Conservation (phyloP, 64 coral and sea anemone genomes). For the Actinia equina region DNA sequence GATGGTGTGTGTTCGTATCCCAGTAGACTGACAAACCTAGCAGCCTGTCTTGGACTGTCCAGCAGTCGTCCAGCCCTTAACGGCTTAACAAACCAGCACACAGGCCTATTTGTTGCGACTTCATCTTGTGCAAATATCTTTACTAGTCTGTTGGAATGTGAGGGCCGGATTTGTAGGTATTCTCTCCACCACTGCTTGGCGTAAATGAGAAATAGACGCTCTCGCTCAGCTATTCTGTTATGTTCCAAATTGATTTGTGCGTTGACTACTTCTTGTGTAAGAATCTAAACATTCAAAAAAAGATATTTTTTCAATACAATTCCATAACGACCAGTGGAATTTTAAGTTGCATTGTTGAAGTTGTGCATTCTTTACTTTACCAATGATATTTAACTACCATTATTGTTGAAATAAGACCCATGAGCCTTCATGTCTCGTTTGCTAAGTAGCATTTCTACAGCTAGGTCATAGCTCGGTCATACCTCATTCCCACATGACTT, state of each 20-base stretch:
- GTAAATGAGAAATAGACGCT: slow-evolving; percentile 94
- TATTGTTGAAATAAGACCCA: too few species aligned
- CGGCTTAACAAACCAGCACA: slow-evolving; percentile 82
- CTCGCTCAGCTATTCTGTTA: slow-evolving; percentile 88
- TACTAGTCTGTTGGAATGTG: slow-evolving; percentile 85
- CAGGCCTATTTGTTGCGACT: slow-evolving; percentile 80
- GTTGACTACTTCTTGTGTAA: slow-evolving; percentile 78
- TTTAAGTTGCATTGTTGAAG: too few species aligned
- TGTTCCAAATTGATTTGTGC: slow-evolving; percentile 89
- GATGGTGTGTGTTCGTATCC: slow-evolving; percentile 79
- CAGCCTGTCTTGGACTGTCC: slow-evolving; percentile 85
- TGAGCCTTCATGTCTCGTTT: too few species aligned
- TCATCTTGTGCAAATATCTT: slow-evolving; percentile 99
- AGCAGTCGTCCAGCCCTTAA: slow-evolving; percentile 80
- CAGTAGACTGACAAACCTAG: slow-evolving; percentile 90
- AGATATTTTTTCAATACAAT: too few species aligned
- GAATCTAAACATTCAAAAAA: slow-evolving; percentile 52
- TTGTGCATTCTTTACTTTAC: too few species aligned
- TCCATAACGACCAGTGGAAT: too few species aligned
- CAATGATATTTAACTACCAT: too few species aligned
- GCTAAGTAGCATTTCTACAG: too few species aligned
- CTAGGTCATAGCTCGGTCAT: too few species aligned
- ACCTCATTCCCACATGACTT: too few species aligned
- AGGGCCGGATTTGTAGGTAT: slow-evolving; percentile 94
- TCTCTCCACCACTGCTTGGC: slow-evolving; percentile 99